Evolutionary conservation across 2,797 vertebrate species (phyloP).

Genomic region (Emydoidea blandingii): DNA sequence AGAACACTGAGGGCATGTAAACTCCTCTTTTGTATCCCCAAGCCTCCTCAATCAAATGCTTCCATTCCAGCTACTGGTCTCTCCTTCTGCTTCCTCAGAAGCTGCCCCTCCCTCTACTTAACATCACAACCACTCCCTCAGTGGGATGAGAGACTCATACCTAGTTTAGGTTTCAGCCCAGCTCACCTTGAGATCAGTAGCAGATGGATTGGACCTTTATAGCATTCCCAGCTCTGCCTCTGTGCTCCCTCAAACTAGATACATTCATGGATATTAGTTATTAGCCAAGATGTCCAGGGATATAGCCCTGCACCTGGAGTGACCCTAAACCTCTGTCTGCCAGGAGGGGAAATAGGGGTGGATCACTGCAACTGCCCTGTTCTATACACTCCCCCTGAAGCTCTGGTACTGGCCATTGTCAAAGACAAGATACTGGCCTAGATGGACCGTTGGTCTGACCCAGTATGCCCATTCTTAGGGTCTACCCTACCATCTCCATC

Average conservation of each 20-base stretch:
- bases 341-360: background rate
- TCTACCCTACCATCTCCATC: background rate
- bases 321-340: background rate
- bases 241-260: background rate
- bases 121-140: background rate
- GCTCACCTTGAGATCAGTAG: background rate
- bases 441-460: background rate
- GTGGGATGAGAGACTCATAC: background rate
- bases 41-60: background rate
- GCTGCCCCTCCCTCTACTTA: background rate
- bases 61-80: background rate
- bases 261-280: background rate
- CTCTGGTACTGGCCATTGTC: background rate
- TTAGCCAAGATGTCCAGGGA: background rate
- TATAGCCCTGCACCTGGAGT: background rate
- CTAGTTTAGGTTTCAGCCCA: background rate
- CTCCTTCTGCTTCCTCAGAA: constrained; percentile 2
- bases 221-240: constrained; percentile 1
- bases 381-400: background rate
- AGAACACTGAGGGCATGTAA: background rate
- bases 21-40: background rate
- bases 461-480: background rate
- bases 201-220: background rate
- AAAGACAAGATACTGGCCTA: background rate
- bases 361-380: background rate